Evolutionary conservation across 2,113 vertebrate species (phyloP), one percentile per base, ranked within the genome.

Genomic region (Carassius gibelio): DNA sequence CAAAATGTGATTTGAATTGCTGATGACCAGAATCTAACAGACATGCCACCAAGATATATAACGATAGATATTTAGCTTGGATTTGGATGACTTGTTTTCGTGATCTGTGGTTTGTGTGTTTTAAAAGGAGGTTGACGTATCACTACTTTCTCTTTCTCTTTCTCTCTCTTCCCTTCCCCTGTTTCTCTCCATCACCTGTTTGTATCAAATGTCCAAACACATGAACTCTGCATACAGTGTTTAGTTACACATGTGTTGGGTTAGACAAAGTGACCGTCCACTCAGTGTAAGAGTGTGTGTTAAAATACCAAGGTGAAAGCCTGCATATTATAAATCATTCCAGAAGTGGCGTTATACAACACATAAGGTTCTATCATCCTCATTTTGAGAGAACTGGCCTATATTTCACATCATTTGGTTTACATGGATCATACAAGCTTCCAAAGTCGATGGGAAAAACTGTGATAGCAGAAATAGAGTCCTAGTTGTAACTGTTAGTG

Each of bases 161-260:
- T 9, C 42, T 2, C 42, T 45, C 42, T 45, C 42, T 45, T 45
- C 10, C 11, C 59, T 50, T 50, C 11, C 48, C 48, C 48, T 5
- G 19, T 17, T 30, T 61, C 23, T 72, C 21, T 17, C 72, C 23
- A 75, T 38, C 93, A 94, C 90, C 93, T 94, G 93, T 93, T 91
- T 17, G 85, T 90, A 89, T 90, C 89, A 89, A 90, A 89, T 82
- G 89, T 88, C 79, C 85, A 59, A 48, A 83, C 75, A 6, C 77
- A 62, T 78, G 78, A 81, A 77, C 8, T 30, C 75, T 57, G 85
- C 69, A 82, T 68, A 68, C 62, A 45, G 9, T 21, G n/a, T 86
- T 91, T 9, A 75, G 36, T 78, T 88, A 87, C 81, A 88, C 82
- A 87, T 77, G 86, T 91, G 88, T 74, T 42, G 77, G 21, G 90